Evolutionary conservation across 2,113 vertebrate species (phyloP), one percentile per base, ranked within the genome.

Genomic region (Macrotus californicus): DNA sequence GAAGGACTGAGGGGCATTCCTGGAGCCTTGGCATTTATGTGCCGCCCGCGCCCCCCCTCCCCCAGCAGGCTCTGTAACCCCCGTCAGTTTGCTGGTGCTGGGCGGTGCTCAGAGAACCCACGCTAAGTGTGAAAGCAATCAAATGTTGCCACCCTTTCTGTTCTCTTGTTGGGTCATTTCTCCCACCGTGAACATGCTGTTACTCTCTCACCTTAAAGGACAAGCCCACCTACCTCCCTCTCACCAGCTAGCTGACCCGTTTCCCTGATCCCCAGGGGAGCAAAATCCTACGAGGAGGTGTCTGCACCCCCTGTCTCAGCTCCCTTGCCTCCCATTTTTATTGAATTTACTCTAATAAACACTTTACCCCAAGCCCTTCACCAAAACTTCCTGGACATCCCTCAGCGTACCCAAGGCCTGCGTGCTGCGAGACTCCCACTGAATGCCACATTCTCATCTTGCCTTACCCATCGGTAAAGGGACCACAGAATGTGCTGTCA

Each of bases 21-120:
- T 3, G 5, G 43, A 15, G 41, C 59, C 31, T 9, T 2, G 7
- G 67, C 7, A 18, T 34, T 7, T 26, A 7, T 9, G 24, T 9
- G 24, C 15, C 66, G 15, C n/a, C 46, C 7, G 29, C 2, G 4
- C 4, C 52, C 19, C 19, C 6, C 0, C 16, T 6, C 52, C 54
- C 54, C 14, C 54, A 56, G n/a, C 1, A 0, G 34, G 16, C 56
- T 87, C 43, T 36, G 73, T 2, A 8, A 22, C 29, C 34, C 16
- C n/a, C 9, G 2, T 7, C 1, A 0, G 3, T 9, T 2, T 7
- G 26, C 6, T 0, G 2, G 48, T 56, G 10, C 77, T 36, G 39
- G 13, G 5, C 2, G 7, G 22, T 2, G 15, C 50, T 14, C 10
- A 18, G 5, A 43, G 75, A n/a, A 21, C 31, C 14, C 4, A 5